Conservation (phyloP, 2,797 vertebrate genomes). For the Sparidentex hasta region DNA sequence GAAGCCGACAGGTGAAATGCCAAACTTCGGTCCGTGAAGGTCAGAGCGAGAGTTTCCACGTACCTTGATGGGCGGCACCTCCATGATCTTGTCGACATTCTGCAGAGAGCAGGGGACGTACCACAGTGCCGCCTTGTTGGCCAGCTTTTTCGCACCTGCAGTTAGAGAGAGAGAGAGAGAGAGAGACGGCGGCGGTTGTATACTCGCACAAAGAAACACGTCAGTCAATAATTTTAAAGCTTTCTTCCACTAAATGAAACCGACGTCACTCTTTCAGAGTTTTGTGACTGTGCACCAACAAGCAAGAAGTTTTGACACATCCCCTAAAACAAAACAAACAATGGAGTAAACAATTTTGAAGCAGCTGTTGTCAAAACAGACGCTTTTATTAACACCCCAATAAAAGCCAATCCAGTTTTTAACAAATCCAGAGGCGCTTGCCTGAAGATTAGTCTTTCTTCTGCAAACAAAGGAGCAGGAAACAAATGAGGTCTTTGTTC, state of each 20-base stretch:
- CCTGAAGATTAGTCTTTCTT: constrained; percentile 46
- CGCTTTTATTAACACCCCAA: constrained; percentile 36
- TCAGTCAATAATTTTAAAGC: constrained; percentile 5
- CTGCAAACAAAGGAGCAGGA: constrained; percentile 61
- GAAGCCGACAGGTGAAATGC: constrained; percentile 37
- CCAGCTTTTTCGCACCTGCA: constrained; percentile 91
- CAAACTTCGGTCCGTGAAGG: constrained; percentile 17
- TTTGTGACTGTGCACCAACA: constrained; percentile 11
- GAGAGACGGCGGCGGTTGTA: constrained; percentile 32
- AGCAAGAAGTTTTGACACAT: constrained; percentile 27
- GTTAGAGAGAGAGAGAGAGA: constrained; percentile 37
- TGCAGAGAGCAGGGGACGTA: constrained; percentile 94
- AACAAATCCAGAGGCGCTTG: constrained; percentile 28
- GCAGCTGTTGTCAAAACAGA: constrained; percentile 47
- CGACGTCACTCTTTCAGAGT: not conserved
- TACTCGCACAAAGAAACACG: constrained; percentile 8
- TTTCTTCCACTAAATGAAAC: constrained; percentile 3
- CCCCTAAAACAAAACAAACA: constrained; percentile 43
- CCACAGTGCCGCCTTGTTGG: constrained; percentile 95
- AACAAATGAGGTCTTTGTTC: constrained; percentile 52
- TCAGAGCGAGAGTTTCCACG: constrained; percentile 36
- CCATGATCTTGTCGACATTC: constrained; percentile 92
- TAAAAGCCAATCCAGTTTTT: constrained; percentile 38
- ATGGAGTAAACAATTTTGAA: constrained; percentile 30
- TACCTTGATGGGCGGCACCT: constrained; percentile 95